These are phyloP conservation scores for Cremastinae sp. DNA, from an alignment of 2,888 invertebrate genomes.

Conservation along the genomic window DNA sequence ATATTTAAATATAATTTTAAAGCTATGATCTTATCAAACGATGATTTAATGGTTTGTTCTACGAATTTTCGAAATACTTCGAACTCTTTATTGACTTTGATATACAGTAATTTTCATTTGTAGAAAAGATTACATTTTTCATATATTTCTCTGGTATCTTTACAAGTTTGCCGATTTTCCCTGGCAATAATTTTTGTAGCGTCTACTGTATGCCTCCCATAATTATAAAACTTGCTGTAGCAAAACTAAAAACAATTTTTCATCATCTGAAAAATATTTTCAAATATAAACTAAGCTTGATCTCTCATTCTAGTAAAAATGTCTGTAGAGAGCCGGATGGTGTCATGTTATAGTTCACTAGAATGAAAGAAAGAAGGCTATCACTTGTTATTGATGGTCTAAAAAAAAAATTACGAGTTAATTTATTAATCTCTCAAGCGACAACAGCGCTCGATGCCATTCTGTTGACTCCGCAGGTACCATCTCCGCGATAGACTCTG, in stretches of 20 bases:
- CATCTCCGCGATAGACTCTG: slow-evolving; percentile 95
- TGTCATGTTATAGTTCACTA: slow-evolving; percentile 27
- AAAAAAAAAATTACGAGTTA: slow-evolving; percentile 16
- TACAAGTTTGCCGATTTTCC: neutral
- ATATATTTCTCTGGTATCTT: neutral
- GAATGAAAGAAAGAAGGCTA: neutral
- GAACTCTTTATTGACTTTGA: too few relatives aligned
- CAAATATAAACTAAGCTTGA: neutral
- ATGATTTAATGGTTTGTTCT: too few relatives aligned
- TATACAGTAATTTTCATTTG: too few relatives aligned
- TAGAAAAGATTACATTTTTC: neutral
- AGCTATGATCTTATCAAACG: too few relatives aligned
- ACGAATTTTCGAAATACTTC: too few relatives aligned
- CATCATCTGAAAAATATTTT: neutral
- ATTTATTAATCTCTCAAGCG: slow-evolving; percentile 66
- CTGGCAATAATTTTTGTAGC: slow-evolving; percentile 1
- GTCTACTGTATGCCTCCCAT: neutral
- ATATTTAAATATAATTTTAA: too few relatives aligned
- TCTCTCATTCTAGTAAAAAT: neutral
- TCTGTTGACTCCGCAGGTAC: slow-evolving; percentile 95
- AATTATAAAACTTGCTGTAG: neutral
- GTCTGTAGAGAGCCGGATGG: slow-evolving; percentile 7
- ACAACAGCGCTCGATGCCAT: slow-evolving; percentile 94
- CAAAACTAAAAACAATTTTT: slow-evolving; percentile 6
- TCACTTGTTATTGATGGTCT: neutral